Evolutionary conservation across 2,113 vertebrate genomes (phyloP).

Genomic region (Hypomesus transpacificus): DNA sequence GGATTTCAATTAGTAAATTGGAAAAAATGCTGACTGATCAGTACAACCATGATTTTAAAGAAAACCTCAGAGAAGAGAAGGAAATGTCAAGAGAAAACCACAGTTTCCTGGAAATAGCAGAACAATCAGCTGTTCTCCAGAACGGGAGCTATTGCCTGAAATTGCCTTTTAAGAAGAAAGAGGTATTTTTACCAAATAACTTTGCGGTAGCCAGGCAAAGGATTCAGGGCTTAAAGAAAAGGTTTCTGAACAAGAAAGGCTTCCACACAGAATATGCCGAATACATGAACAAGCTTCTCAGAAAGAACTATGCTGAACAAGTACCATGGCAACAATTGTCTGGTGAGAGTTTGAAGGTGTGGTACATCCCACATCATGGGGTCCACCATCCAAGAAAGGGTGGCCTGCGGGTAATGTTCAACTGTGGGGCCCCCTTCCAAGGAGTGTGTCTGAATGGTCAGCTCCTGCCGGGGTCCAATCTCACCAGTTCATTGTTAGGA

Average conservation of each 20-base stretch:
- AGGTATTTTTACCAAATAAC: background rate
- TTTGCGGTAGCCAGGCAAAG: background rate
- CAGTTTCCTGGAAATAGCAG: background rate
- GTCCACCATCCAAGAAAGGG: conserved; percentile 1
- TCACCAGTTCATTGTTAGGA: background rate
- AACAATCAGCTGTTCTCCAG: background rate
- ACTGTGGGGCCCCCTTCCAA: background rate
- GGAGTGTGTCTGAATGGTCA: background rate
- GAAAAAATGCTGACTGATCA: background rate
- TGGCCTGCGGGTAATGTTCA: too few relatives aligned
- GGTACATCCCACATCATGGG: conserved; percentile 8
- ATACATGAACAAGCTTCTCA: background rate
- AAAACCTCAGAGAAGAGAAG: background rate
- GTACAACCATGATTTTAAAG: background rate
- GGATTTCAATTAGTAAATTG: background rate
- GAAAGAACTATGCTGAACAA: background rate
- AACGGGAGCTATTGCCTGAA: background rate
- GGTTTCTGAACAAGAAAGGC: background rate
- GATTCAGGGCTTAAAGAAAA: background rate
- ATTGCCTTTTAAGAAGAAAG: conserved; percentile 3
- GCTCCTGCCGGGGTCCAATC: background rate
- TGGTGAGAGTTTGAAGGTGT: background rate
- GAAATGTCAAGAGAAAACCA: background rate
- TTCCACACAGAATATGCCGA: too few relatives aligned
- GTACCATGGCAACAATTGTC: background rate